These are phyloP conservation scores for Cladorhizidae sp. DNA, from an alignment of 37 sponge, comb jelly and placozoan species.

Conservation along the genomic window DNA sequence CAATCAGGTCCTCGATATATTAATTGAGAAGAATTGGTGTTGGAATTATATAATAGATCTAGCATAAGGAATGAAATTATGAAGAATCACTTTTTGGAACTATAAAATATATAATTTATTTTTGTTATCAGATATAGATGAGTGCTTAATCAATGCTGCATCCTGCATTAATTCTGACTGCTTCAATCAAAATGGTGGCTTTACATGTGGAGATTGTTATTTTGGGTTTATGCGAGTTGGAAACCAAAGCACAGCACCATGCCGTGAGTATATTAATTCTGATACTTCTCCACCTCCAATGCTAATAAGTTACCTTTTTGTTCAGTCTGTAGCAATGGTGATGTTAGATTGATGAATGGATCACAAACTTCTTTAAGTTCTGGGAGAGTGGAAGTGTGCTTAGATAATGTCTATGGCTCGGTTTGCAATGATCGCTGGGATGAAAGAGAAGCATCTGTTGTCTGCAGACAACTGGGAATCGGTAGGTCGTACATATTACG, in stretches of 20 bases:
- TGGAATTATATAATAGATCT: no score
- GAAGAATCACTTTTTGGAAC: no score
- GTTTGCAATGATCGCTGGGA: constrained; percentile 56
- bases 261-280: neutral
- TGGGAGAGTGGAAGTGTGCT: constrained; percentile 48
- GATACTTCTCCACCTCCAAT: neutral
- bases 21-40: no score
- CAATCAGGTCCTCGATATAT: no score
- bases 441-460: constrained; percentile 30
- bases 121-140: constrained; percentile 19
- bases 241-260: neutral
- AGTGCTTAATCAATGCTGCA: neutral
- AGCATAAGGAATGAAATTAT: no score
- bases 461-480: constrained; percentile 13
- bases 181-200: constrained; percentile 15
- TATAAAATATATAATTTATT: constrained; percentile 8
- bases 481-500: neutral
- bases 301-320: neutral
- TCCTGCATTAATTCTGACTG: constrained; percentile 22
- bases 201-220: neutral
- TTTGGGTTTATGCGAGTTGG: neutral
- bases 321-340: constrained; percentile 19
- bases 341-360: constrained; percentile 36
- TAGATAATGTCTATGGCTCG: constrained; percentile 18
- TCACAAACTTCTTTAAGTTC: neutral